phyloP scores from a whole-genome alignment of 1,140 invertebrate species.

The Orius laevigatus region DNA sequence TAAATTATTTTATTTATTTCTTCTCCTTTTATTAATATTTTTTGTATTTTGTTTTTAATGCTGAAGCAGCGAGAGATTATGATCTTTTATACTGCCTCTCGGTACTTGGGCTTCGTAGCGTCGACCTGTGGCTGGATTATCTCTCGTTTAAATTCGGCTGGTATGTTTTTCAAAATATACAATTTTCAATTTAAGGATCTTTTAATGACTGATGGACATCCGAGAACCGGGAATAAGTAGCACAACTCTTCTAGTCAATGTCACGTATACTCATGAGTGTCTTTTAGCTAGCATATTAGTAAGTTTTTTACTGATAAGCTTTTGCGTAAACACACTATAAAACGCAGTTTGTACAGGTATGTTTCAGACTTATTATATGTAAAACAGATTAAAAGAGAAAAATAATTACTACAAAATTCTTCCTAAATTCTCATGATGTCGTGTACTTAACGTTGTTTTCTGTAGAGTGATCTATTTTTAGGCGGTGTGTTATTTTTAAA shows the following conservation, averaged over 20 bases:
- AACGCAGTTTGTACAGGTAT: conserved; percentile 8
- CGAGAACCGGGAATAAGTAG: background rate
- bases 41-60: conserved; percentile 5
- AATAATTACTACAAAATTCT: conserved; percentile 6
- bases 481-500: background rate
- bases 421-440: conserved; percentile 2
- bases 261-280: conserved; percentile 13
- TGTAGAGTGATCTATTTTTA: too few relatives aligned
- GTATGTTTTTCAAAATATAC: too few relatives aligned
- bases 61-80: conserved; percentile 93
- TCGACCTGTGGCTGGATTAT: conserved; percentile 54
- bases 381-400: background rate
- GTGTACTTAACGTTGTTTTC: conserved; percentile 5
- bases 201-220: too few relatives aligned
- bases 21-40: background rate
- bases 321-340: conserved; percentile 8
- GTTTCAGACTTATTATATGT: background rate
- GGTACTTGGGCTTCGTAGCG: conserved; percentile 70
- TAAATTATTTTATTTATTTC: too few relatives aligned
- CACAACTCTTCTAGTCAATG: conserved; percentile 14
- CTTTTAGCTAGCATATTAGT: conserved; percentile 8
- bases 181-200: too few relatives aligned
- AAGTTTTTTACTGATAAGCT: conserved; percentile 11
- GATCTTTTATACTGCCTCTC: conserved; percentile 92
- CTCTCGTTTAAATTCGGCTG: conserved; percentile 30